phyloP scores from a whole-genome alignment of 2,888 invertebrate species.

The Crioceris asparagi region DNA sequence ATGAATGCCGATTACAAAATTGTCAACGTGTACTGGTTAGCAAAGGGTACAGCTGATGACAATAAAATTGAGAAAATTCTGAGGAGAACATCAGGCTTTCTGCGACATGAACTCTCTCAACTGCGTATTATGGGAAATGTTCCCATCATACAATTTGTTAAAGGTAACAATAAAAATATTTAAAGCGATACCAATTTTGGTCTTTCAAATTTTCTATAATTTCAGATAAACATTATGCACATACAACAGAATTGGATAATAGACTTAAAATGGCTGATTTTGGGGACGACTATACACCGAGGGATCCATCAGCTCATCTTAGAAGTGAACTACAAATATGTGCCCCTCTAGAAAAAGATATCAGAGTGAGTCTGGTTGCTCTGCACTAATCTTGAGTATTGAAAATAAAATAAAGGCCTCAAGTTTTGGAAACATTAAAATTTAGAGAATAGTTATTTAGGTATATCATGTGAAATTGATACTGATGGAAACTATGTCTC shows the following conservation, averaged over 20 bases:
- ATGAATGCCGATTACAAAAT: conserved; percentile 54
- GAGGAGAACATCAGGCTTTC: conserved; percentile 43
- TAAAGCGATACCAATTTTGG: conserved; percentile 1
- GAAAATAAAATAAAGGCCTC: no score
- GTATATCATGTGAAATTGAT: no score
- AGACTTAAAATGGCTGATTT: conserved; percentile 53
- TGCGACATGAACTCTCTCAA: conserved; percentile 64
- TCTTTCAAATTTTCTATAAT: conserved; percentile 8
- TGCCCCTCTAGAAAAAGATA: conserved; percentile 41
- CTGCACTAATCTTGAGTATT: no score
- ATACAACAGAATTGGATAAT: conserved; percentile 48
- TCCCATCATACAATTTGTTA: conserved; percentile 62
- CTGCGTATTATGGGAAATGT: conserved; percentile 64
- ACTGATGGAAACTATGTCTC: no score
- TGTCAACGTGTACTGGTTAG: conserved; percentile 64
- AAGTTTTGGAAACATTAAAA: no score
- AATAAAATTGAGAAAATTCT: conserved; percentile 45
- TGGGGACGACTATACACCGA: conserved; percentile 52
- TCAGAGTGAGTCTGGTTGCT: conserved; percentile 36
- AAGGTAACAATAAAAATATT: no score
- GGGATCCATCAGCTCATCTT: conserved; percentile 31
- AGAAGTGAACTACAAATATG: conserved; percentile 37
- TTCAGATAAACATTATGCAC: conserved; percentile 48
- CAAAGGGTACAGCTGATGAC: conserved; percentile 43
- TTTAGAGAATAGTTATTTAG: no score